Conservation (phyloP, 2,113 vertebrate genomes). For the Calyptommatus sinebrachiatus region DNA sequence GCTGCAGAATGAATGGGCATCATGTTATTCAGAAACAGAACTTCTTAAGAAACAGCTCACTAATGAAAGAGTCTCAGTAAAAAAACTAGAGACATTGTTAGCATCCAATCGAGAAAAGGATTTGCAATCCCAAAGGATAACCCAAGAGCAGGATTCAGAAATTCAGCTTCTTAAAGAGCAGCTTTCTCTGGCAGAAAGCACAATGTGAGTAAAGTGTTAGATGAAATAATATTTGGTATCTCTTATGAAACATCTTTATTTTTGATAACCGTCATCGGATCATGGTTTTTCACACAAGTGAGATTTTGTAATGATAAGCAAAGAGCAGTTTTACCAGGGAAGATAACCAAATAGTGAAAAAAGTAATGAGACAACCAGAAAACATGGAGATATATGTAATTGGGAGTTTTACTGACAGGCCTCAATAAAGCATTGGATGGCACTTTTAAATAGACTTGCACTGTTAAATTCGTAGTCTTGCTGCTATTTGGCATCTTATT, state of each 20-base stretch:
- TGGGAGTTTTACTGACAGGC: too few species aligned
- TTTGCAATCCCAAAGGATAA: constrained; percentile 65
- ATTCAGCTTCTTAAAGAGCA: constrained; percentile 77
- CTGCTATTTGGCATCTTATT: too few species aligned
- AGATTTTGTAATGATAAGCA: not conserved
- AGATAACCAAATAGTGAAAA: not conserved
- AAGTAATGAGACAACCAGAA: not conserved
- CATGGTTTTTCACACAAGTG: not conserved
- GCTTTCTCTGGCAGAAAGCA: constrained; percentile 73
- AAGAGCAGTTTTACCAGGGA: not conserved
- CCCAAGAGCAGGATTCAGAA: constrained; percentile 75
- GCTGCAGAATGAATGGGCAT: constrained; percentile 73
- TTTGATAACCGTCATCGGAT: not conserved
- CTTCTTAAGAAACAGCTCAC: constrained; percentile 76
- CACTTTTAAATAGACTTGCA: too few species aligned
- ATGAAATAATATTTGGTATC: not conserved
- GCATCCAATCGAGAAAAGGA: constrained; percentile 69
- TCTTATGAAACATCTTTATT: not conserved
- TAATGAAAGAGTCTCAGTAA: constrained; percentile 73
- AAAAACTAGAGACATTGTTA: constrained; percentile 74
- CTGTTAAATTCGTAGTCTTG: too few species aligned
- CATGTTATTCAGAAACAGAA: constrained; percentile 71
- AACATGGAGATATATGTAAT: not conserved
- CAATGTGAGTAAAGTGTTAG: constrained; percentile 68
- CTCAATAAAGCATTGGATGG: too few species aligned